Conservation (phyloP, 2,888 invertebrate species). For the Zaprionus lineosus region DNA sequence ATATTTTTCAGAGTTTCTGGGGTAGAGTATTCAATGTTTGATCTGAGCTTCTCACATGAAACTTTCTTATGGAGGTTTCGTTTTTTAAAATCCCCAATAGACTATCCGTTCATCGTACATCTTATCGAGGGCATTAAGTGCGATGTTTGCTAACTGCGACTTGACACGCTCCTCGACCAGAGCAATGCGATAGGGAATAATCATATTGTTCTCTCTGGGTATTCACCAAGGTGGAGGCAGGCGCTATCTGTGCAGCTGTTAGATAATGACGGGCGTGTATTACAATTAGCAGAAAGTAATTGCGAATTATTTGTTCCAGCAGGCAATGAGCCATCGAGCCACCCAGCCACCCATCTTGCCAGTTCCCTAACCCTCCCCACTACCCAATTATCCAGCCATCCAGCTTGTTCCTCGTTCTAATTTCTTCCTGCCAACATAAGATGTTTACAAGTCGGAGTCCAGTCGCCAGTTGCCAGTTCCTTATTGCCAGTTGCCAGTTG, state of each 20-base stretch:
- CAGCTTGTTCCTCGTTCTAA: too few relatives aligned
- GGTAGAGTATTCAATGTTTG: too few relatives aligned
- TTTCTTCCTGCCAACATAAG: too few relatives aligned
- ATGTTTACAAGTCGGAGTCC: too few relatives aligned
- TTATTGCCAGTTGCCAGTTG: too few relatives aligned
- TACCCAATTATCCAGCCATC: too few relatives aligned
- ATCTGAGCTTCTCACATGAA: too few relatives aligned
- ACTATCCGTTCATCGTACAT: conserved; percentile 60
- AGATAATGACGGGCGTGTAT: conserved; percentile 49
- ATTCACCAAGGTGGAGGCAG: conserved; percentile 67
- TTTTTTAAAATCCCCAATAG: conserved; percentile 47
- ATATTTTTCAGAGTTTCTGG: too few relatives aligned
- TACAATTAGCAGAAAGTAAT: conserved; percentile 70
- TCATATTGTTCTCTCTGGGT: conserved; percentile 65
- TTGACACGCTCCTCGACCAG: conserved; percentile 57
- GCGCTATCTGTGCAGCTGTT: conserved; percentile 41
- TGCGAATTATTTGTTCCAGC: conserved; percentile 58
- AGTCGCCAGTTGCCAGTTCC: too few relatives aligned
- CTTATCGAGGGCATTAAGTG: conserved; percentile 72
- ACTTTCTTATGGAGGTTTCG: background rate
- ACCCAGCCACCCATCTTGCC: too few relatives aligned
- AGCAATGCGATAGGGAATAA: conserved; percentile 35
- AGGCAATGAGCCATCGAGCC: too few relatives aligned
- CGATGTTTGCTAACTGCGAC: conserved; percentile 57
- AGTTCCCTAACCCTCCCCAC: too few relatives aligned